phyloP scores from a whole-genome alignment of 2,888 invertebrate species.

The Callimorpha dominula region DNA sequence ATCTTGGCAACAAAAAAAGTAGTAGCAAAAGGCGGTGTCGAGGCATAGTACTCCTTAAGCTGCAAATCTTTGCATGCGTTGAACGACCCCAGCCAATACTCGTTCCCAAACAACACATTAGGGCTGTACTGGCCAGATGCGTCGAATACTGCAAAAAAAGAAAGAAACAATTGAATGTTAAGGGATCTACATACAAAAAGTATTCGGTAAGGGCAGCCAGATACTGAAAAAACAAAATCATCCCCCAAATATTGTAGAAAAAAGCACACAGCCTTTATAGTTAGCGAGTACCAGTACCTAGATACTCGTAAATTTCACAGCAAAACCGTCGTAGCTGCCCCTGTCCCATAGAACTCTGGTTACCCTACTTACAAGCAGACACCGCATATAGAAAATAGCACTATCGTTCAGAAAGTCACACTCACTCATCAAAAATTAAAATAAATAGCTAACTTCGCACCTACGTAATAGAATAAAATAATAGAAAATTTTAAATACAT shows the following conservation, averaged over 20 bases:
- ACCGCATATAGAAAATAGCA: neutral
- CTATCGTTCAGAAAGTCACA: too few species aligned
- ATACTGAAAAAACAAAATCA: too few species aligned
- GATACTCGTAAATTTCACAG: neutral
- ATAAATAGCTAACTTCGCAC: too few species aligned
- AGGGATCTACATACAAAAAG: neutral
- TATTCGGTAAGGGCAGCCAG: neutral
- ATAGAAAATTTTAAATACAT: too few species aligned
- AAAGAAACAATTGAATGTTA: constrained; percentile 7
- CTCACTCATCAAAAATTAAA: too few species aligned
- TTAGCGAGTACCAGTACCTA: neutral
- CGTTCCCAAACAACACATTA: constrained; percentile 92
- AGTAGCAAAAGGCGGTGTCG: constrained; percentile 87
- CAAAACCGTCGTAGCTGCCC: neutral
- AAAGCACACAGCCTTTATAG: neutral
- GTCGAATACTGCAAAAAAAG: constrained; percentile 89
- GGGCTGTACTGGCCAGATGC: constrained; percentile 93
- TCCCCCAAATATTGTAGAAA: too few species aligned
- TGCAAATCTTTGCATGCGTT: constrained; percentile 90
- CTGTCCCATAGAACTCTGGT: neutral
- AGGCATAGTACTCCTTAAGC: constrained; percentile 80
- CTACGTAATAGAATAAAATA: too few species aligned
- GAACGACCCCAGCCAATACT: constrained; percentile 93
- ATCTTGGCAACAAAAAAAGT: constrained; percentile 88
- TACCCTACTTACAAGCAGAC: neutral